Evolutionary conservation across 2,888 invertebrate genomes (phyloP).

Genomic region (Muschampia plurimacula): DNA sequence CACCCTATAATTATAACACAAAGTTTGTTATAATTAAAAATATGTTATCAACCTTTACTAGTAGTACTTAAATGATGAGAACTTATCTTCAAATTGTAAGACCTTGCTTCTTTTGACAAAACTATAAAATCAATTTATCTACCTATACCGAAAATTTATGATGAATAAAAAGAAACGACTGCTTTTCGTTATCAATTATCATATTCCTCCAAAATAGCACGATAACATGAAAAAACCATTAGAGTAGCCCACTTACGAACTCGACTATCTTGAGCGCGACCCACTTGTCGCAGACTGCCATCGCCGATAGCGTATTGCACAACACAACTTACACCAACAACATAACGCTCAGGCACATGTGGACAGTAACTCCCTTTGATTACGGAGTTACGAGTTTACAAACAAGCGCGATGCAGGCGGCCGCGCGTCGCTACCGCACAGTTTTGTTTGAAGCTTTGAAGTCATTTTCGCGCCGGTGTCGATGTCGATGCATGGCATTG

Average conservation of each 20-base stretch:
- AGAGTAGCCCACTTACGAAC: constrained; percentile 70
- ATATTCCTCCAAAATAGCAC: neutral
- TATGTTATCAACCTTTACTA: too few relatives aligned
- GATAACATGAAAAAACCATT: neutral
- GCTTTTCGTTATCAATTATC: neutral
- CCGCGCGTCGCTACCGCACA: constrained; percentile 66
- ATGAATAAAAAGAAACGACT: neutral
- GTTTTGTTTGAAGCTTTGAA: constrained; percentile 63
- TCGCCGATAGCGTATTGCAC: constrained; percentile 53
- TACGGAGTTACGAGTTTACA: constrained; percentile 9
- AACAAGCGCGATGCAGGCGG: constrained; percentile 53
- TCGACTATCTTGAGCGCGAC: constrained; percentile 83
- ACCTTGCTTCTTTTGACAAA: too few relatives aligned
- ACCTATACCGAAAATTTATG: neutral
- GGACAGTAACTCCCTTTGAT: neutral
- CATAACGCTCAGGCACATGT: constrained; percentile 29
- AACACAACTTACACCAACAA: constrained; percentile 42
- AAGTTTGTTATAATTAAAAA: too few relatives aligned
- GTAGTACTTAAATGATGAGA: too few relatives aligned
- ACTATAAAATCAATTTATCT: neutral
- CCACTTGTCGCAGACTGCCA: constrained; percentile 84
- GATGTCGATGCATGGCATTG: constrained; percentile 63
- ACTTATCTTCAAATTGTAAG: too few relatives aligned
- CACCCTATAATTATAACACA: too few relatives aligned
- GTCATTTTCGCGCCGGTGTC: constrained; percentile 54